A percentile compares a stretch with the other conserved stretches of the same genome.
Evolutionary conservation across 2,113 vertebrate genomes (phyloP).

Genomic region (Laticauda colubrina): DNA sequence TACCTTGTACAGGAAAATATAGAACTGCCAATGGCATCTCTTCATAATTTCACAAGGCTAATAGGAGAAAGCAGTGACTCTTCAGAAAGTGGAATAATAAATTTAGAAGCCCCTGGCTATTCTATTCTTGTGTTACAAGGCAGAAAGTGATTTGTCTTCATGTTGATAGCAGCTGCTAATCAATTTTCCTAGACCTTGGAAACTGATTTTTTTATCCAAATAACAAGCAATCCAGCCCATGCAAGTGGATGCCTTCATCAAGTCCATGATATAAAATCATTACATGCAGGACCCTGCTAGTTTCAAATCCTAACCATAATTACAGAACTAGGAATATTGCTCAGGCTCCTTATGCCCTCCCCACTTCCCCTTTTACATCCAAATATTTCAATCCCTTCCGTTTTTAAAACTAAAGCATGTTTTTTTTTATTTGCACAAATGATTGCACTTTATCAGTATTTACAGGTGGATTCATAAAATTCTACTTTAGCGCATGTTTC

Average conservation of each 20-base stretch:
- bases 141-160: constrained; percentile 47
- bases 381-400: not conserved
- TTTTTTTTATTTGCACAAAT: not conserved
- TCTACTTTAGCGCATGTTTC: not conserved
- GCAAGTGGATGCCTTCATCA: not conserved
- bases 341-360: too few relatives aligned
- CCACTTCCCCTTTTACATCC: too few relatives aligned
- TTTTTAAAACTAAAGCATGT: not conserved
- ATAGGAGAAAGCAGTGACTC: constrained; percentile 37
- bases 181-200: constrained; percentile 32
- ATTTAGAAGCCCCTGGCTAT: constrained; percentile 44
- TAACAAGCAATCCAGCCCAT: constrained; percentile 26
- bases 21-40: constrained; percentile 34
- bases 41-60: constrained; percentile 49
- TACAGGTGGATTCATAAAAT: not conserved
- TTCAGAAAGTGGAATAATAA: constrained; percentile 42
- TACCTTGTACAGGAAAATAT: constrained; percentile 38
- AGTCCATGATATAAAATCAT: not conserved
- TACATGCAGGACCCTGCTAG: too few relatives aligned
- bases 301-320: not conserved
- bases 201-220: constrained; percentile 33
- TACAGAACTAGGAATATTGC: not conserved
- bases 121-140: constrained; percentile 26
- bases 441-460: not conserved
- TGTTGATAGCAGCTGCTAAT: constrained; percentile 41